Evolutionary conservation across 1,140 invertebrate species (phyloP).

Genomic region (Cydia strobilella): DNA sequence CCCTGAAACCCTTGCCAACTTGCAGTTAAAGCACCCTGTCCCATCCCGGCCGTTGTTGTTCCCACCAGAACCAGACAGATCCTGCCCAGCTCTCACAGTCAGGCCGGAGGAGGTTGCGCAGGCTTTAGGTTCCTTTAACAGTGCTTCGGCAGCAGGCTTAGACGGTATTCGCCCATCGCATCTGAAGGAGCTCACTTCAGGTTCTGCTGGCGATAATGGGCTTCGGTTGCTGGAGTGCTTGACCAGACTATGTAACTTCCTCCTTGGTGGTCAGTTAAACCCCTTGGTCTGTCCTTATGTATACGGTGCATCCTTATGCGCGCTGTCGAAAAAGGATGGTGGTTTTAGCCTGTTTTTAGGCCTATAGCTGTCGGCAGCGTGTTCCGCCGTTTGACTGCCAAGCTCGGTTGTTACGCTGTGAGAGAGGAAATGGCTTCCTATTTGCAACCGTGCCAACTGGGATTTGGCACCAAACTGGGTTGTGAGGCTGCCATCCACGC

Average conservation of each 20-base stretch:
- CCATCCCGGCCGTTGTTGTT: too few species aligned
- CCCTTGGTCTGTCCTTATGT: too few species aligned
- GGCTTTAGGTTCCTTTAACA: too few species aligned
- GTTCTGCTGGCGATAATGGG: not conserved
- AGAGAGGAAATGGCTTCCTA: not conserved
- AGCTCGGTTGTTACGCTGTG: not conserved
- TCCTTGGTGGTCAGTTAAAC: not conserved
- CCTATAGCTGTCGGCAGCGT: not conserved
- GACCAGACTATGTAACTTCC: slow-evolving; percentile 1
- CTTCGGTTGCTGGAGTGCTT: too few species aligned
- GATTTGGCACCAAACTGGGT: not conserved
- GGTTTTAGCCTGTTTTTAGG: not conserved
- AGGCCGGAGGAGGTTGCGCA: too few species aligned
- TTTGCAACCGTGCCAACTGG: not conserved
- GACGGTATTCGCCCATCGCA: not conserved
- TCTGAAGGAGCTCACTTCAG: not conserved
- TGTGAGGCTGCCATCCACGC: slow-evolving; percentile 16
- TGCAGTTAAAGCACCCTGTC: too few species aligned
- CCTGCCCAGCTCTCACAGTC: too few species aligned
- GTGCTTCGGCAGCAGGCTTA: not conserved
- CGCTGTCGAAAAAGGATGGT: not conserved
- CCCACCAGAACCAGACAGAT: too few species aligned
- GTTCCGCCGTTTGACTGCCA: not conserved
- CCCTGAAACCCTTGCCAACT: too few species aligned
- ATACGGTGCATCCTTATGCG: not conserved